phyloP scores from a whole-genome alignment of 2,888 invertebrate species.

The Andricus curvator region DNA sequence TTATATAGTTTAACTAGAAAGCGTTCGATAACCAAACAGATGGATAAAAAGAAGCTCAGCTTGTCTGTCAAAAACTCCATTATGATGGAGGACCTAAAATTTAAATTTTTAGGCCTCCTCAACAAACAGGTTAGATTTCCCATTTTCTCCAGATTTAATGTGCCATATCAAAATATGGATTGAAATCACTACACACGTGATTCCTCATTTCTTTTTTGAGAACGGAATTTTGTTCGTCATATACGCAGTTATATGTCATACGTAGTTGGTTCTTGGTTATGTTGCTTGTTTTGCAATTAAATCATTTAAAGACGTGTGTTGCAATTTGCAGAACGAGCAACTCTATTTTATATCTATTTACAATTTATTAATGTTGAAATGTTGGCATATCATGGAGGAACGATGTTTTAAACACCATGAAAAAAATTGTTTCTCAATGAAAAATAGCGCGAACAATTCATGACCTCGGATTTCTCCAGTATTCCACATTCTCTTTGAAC shows the following conservation, averaged over 20 bases:
- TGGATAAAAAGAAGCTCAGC: conserved; percentile 54
- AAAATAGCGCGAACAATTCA: neutral
- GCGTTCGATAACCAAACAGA: conserved; percentile 24
- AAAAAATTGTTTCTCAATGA: neutral
- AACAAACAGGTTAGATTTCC: conserved; percentile 68
- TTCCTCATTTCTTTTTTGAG: neutral
- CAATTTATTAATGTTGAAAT: neutral
- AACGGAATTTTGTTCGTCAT: neutral
- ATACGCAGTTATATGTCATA: neutral
- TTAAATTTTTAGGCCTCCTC: conserved; percentile 71
- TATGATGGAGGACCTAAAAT: conserved; percentile 74
- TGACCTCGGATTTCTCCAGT: neutral
- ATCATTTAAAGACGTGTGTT: neutral
- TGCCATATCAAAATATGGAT: neutral
- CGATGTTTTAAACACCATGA: neutral
- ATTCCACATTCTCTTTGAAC: neutral
- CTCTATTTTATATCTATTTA: neutral
- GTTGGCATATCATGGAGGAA: neutral
- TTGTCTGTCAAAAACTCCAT: conserved; percentile 63
- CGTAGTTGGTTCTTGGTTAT: neutral
- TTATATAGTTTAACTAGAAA: conserved; percentile 3
- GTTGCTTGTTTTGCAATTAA: conserved; percentile 22
- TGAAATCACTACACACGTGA: neutral
- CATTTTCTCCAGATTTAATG: neutral
- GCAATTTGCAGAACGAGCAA: conserved; percentile 11